These are phyloP conservation scores for Ammospiza maritima DNA, from an alignment of 2,797 vertebrate genomes.

Conservation along the genomic window DNA sequence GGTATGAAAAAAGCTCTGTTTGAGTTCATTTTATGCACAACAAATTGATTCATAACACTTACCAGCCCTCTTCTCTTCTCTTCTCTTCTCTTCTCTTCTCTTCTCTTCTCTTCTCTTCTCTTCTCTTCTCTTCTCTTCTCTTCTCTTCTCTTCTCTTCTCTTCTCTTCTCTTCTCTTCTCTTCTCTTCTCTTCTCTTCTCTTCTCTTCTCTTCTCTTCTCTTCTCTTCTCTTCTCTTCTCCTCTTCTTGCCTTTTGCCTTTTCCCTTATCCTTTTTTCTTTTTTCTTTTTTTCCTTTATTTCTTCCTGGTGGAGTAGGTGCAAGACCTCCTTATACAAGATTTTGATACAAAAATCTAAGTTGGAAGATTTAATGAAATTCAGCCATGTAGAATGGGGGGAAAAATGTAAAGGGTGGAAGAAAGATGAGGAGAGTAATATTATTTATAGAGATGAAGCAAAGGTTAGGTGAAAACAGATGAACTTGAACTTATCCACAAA, in stretches of 20 bases:
- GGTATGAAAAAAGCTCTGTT: conserved; percentile 5
- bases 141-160: no score
- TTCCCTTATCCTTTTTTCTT: no score
- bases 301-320: not conserved
- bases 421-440: not conserved
- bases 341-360: not conserved
- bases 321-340: not conserved
- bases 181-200: no score
- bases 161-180: no score
- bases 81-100: no score
- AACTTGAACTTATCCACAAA: not conserved
- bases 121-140: no score
- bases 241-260: no score
- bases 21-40: not conserved
- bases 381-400: not conserved
- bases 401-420: not conserved
- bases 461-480: not conserved
- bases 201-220: no score
- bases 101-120: not conserved
- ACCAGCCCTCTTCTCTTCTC: not conserved
- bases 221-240: no score
- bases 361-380: not conserved
- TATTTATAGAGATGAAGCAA: not conserved
- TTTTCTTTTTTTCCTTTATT: no score
- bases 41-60: not conserved